These are phyloP conservation scores for Phalloptychus januarius DNA, from an alignment of 2,797 vertebrate species.

Conservation along the genomic window DNA sequence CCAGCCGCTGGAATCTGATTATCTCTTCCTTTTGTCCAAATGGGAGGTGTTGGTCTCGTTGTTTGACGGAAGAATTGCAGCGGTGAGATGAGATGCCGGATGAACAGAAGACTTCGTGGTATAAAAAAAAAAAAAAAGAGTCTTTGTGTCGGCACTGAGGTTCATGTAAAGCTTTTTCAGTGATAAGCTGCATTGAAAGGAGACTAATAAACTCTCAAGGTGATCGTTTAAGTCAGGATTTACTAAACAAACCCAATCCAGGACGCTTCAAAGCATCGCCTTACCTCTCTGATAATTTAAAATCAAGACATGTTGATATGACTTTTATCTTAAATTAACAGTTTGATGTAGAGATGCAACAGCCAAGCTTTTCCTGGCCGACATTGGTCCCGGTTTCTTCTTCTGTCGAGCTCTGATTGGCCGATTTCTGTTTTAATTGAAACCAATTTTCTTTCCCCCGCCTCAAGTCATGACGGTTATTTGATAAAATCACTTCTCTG, in stretches of 20 bases:
- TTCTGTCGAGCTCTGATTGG: neutral
- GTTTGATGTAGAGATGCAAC: neutral
- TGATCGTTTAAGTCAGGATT: neutral
- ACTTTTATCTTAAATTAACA: neutral
- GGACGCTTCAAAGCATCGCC: neutral
- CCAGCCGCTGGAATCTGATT: neutral
- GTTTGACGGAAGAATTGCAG: conserved; percentile 6
- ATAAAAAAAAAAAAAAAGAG: conserved; percentile 34
- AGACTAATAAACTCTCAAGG: conserved; percentile 5
- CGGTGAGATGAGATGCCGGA: conserved; percentile 27
- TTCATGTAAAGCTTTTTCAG: neutral
- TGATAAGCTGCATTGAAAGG: neutral
- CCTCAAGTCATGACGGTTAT: no score
- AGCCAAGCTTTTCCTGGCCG: neutral
- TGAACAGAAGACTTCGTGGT: conserved; percentile 14
- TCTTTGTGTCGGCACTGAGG: neutral
- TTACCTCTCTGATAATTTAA: neutral
- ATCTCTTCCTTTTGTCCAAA: conserved; percentile 1
- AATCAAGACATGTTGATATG: neutral
- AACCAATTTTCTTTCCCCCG: neutral
- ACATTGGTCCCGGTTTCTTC: neutral
- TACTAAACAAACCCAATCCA: neutral
- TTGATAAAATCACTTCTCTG: neutral
- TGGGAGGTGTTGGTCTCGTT: neutral
- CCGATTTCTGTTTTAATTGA: neutral